These are phyloP conservation scores for Zonotrichia leucophrys DNA, from an alignment of 2,113 vertebrate genomes.

Conservation along the genomic window DNA sequence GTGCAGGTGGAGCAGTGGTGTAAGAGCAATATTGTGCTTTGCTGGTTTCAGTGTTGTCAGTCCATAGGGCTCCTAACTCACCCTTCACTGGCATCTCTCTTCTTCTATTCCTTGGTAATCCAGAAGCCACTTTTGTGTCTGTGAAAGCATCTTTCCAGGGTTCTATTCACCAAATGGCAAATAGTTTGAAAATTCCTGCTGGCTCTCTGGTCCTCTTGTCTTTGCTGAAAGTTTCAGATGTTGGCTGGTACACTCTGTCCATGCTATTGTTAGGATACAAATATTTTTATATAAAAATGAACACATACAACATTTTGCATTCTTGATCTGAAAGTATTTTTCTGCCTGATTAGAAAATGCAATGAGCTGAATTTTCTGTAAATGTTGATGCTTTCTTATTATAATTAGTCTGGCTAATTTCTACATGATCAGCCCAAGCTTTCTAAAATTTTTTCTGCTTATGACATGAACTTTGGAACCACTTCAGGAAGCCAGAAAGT, in stretches of 20 bases:
- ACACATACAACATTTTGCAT: not conserved
- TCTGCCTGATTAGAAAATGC: not conserved
- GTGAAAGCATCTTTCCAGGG: not conserved
- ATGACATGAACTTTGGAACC: constrained; percentile 11
- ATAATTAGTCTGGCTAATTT: not conserved
- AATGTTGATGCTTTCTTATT: not conserved
- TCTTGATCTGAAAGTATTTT: not conserved
- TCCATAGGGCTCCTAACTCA: not conserved
- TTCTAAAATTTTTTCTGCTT: constrained; percentile 13
- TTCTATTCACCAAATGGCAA: not conserved
- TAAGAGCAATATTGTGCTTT: not conserved
- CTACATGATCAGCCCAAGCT: not conserved
- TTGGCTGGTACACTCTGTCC: not conserved
- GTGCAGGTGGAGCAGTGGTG: not conserved
- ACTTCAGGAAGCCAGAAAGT: constrained; percentile 26
- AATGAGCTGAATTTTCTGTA: not conserved
- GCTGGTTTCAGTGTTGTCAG: not conserved
- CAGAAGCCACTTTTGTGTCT: not conserved
- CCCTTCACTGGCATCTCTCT: not conserved
- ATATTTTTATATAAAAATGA: not conserved
- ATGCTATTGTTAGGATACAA: not conserved
- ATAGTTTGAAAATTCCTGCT: not conserved
- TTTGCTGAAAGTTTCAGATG: not conserved
- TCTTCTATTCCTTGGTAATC: not conserved
- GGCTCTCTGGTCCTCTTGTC: not conserved